Evolutionary conservation across 2,113 vertebrate genomes (phyloP).

Genomic region (Hippocampus abdominalis): DNA sequence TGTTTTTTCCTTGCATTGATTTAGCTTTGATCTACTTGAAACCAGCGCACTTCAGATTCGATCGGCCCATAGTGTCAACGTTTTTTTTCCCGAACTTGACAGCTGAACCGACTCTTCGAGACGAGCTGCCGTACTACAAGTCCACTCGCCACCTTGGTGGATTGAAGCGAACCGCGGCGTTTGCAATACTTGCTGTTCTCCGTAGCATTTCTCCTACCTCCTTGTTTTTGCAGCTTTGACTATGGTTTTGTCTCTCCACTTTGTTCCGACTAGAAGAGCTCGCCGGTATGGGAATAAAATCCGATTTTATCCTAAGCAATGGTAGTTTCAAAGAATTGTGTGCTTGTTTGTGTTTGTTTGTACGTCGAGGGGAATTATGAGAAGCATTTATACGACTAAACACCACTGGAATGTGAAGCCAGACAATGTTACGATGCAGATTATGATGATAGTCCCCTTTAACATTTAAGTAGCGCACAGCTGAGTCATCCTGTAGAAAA

Average conservation of each 20-base stretch:
- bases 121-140: slow-evolving; percentile 7
- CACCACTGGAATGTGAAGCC: slow-evolving; percentile 82
- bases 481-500: slow-evolving; percentile 39
- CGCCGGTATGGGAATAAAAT: slow-evolving; percentile 15
- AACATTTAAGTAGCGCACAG: slow-evolving; percentile 63
- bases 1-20: neutral
- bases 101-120: neutral
- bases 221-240: slow-evolving; percentile 71
- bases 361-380: slow-evolving; percentile 71
- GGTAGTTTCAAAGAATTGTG: slow-evolving; percentile 59
- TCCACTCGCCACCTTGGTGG: slow-evolving; percentile 39
- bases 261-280: slow-evolving; percentile 43
- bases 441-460: slow-evolving; percentile 65
- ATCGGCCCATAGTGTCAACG: neutral
- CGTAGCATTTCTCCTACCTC: slow-evolving; percentile 80
- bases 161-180: slow-evolving; percentile 44
- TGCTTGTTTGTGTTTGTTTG: slow-evolving; percentile 70
- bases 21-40: neutral
- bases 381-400: slow-evolving; percentile 74
- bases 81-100: neutral
- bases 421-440: slow-evolving; percentile 73
- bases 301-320: slow-evolving; percentile 71
- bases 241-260: slow-evolving; percentile 62
- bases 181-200: slow-evolving; percentile 62
- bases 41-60: neutral